These are phyloP conservation scores for Tholera decimalis DNA, from an alignment of 2,888 invertebrate species.

Conservation along the genomic window DNA sequence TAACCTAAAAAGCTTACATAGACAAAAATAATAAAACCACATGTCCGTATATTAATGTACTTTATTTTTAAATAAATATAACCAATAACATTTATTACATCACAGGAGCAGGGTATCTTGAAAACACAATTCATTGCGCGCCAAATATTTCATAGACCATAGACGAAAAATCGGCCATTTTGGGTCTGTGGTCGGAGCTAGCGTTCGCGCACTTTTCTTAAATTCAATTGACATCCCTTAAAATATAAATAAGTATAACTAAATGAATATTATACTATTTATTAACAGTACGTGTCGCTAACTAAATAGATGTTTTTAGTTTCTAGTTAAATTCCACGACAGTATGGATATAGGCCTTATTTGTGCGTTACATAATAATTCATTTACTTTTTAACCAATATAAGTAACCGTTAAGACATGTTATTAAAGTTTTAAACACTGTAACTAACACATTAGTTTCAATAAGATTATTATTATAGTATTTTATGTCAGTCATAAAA, in stretches of 20 bases:
- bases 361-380: slow-evolving; percentile 68
- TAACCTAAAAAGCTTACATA: background rate
- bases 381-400: slow-evolving; percentile 29
- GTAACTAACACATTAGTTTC: slow-evolving; percentile 17
- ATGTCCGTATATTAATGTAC: slow-evolving; percentile 87
- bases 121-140: slow-evolving; percentile 87
- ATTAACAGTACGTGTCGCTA: slow-evolving; percentile 71
- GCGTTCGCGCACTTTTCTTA: slow-evolving; percentile 74
- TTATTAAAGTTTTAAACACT: slow-evolving; percentile 14
- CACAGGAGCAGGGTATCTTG: slow-evolving; percentile 91
- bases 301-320: slow-evolving; percentile 48
- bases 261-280: slow-evolving; percentile 74
- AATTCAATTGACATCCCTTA: slow-evolving; percentile 87
- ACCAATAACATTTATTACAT: slow-evolving; percentile 92
- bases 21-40: slow-evolving; percentile 45
- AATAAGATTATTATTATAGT: background rate
- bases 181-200: slow-evolving; percentile 60
- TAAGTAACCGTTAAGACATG: slow-evolving; percentile 15
- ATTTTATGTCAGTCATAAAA: slow-evolving; percentile 32
- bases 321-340: slow-evolving; percentile 49
- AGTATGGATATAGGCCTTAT: slow-evolving; percentile 68
- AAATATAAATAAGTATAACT: slow-evolving; percentile 84
- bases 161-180: slow-evolving; percentile 65
- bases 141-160: slow-evolving; percentile 71
- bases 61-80: slow-evolving; percentile 91